These are phyloP conservation scores for Grantiella picta DNA, from an alignment of 2,113 vertebrate species.

Conservation along the genomic window DNA sequence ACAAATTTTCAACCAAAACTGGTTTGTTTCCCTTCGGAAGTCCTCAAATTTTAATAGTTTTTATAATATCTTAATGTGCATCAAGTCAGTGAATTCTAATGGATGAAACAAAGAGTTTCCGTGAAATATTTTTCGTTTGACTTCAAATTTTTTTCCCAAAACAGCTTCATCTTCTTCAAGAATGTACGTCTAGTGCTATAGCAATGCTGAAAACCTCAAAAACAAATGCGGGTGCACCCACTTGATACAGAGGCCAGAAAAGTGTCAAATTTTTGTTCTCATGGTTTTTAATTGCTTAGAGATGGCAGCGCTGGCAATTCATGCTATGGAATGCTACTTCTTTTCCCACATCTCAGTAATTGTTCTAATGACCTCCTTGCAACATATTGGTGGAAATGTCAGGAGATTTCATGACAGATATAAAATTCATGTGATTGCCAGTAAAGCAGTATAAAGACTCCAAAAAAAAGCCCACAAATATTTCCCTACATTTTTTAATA, in stretches of 20 bases:
- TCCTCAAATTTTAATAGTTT: not conserved
- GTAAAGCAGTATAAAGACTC: constrained; percentile 40
- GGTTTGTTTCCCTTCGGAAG: not conserved
- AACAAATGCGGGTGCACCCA: not conserved
- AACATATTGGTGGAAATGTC: constrained; percentile 53
- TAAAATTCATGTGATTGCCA: constrained; percentile 54
- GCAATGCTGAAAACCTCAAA: constrained; percentile 9
- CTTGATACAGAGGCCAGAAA: not conserved
- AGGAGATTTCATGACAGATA: constrained; percentile 64
- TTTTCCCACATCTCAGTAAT: constrained; percentile 56
- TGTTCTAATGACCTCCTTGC: constrained; percentile 59
- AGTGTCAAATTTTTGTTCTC: not conserved
- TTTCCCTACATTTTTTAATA: constrained; percentile 51
- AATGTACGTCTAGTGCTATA: not conserved
- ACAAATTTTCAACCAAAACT: not conserved
- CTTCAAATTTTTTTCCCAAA: not conserved
- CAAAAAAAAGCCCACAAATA: constrained; percentile 55
- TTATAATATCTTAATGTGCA: not conserved
- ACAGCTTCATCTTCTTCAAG: not conserved
- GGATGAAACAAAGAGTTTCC: not conserved
- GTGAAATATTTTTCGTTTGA: not conserved
- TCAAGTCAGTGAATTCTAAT: not conserved
- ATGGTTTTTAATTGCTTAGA: constrained; percentile 33
- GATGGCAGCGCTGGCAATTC: constrained; percentile 9
- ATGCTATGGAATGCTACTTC: constrained; percentile 50